Evolutionary conservation across 2,797 vertebrate genomes (phyloP), one percentile per base, ranked within the genome.

Genomic region (Poecile montanus): DNA sequence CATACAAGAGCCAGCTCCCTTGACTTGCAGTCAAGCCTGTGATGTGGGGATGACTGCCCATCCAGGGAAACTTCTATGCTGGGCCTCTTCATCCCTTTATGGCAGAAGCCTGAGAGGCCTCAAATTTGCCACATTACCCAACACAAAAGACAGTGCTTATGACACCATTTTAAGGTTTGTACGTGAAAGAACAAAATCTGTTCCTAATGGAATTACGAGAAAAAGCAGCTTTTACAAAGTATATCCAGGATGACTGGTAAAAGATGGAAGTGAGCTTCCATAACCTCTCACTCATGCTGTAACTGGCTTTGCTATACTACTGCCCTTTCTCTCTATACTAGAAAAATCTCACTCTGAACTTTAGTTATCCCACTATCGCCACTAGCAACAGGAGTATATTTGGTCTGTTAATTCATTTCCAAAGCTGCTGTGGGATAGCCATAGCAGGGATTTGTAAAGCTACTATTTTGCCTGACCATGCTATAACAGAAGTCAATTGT

Each of bases 401-500:
- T 54, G 42, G 22, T 51, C 50, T 83, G 25, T 36, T 62, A 82
- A 83, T 73, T 93, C 36, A 48, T 88, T 95, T 94, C 57, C 88
- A 85, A 94, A 92, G 91, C 65, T 96, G 80, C 91, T 73, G 32
- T 65, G 45, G 90, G 77, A 80, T 82, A 97, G 89, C 75, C 91
- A 96, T 62, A 70, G 73, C 61, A 88, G 83, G 67, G 67, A 94
- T 95, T 91, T 83, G 36, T 95, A 90, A 88, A 97, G 84, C 67
- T 94, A 68, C 73, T 11, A 0, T 45, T 83, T 96, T 96, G 77
- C 58, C 81, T 95, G 81, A 66, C 72, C 82, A 19, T 26, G 11
- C 82, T 75, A 77, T 56, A 88, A 77, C 34, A 92, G 75, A 91
- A 97, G 96, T 95, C 95, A 97, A 90, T 96, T 87, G 78, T 71